These are phyloP conservation scores for Aleadryas rufinucha DNA, from an alignment of 2,113 vertebrate genomes.

Conservation along the genomic window DNA sequence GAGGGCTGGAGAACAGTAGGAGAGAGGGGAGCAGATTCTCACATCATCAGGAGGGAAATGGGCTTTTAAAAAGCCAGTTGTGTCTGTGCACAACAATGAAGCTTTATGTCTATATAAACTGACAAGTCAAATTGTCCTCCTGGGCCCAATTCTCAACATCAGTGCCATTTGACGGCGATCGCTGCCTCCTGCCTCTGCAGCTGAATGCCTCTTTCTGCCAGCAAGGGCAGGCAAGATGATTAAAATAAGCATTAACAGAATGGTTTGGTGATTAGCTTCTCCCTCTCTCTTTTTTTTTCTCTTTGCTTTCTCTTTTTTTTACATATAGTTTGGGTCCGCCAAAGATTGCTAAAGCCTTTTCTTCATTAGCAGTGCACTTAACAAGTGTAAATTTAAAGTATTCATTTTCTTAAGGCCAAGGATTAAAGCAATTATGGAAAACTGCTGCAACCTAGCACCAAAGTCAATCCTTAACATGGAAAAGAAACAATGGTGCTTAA, in stretches of 20 bases:
- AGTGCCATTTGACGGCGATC: slow-evolving; percentile 56
- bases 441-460: slow-evolving; percentile 15
- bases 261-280: slow-evolving; percentile 71
- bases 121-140: slow-evolving; percentile 78
- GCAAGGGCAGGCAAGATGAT: slow-evolving; percentile 66
- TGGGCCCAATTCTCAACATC: slow-evolving; percentile 70
- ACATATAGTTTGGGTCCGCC: slow-evolving; percentile 28
- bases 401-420: slow-evolving; percentile 53
- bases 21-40: slow-evolving; percentile 52
- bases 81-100: slow-evolving; percentile 66
- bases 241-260: slow-evolving; percentile 74
- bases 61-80: slow-evolving; percentile 65
- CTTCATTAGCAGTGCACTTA: slow-evolving; percentile 61
- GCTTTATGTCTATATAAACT: slow-evolving; percentile 78
- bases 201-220: slow-evolving; percentile 62
- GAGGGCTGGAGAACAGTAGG: slow-evolving; percentile 19
- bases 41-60: slow-evolving; percentile 60
- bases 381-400: slow-evolving; percentile 62
- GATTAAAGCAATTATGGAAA: slow-evolving; percentile 48
- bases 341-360: slow-evolving; percentile 55
- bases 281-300: neutral
- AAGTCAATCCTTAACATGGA: slow-evolving; percentile 13
- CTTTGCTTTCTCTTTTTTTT: neutral
- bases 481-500: slow-evolving; percentile 36
- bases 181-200: slow-evolving; percentile 56